Evolutionary conservation across 2,888 invertebrate genomes (phyloP).

Genomic region (Idaea aversata): DNA sequence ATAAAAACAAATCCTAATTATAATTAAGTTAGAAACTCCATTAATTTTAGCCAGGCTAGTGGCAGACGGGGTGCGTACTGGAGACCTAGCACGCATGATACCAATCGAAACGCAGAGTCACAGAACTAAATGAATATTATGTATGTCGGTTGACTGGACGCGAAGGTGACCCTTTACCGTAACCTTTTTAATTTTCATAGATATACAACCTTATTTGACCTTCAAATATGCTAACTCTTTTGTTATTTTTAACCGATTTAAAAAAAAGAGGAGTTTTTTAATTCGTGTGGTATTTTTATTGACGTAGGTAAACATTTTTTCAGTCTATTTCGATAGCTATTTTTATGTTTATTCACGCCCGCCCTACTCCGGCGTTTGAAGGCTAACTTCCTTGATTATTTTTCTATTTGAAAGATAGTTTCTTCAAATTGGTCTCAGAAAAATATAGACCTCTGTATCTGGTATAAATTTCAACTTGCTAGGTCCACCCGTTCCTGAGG

Average conservation of each 20-base stretch:
- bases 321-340: too few relatives aligned
- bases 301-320: too few relatives aligned
- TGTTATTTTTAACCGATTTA: neutral
- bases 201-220: neutral
- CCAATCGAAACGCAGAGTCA: neutral
- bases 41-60: neutral
- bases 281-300: neutral
- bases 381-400: neutral
- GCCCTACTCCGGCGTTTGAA: too few relatives aligned
- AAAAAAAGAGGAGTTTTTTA: neutral
- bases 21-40: neutral
- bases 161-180: neutral
- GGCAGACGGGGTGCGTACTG: neutral
- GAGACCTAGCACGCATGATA: neutral
- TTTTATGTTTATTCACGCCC: too few relatives aligned
- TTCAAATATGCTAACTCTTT: neutral
- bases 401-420: neutral
- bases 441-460: too few relatives aligned
- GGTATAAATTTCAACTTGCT: too few relatives aligned
- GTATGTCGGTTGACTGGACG: neutral
- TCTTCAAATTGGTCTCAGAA: neutral
- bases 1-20: neutral
- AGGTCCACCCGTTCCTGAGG: too few relatives aligned
- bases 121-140: neutral
- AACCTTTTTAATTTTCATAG: neutral